A percentile compares a stretch with the other conserved stretches of the same genome.
Evolutionary conservation across 2,888 invertebrate genomes (phyloP).

Genomic region (Sclerodermus sp.): DNA sequence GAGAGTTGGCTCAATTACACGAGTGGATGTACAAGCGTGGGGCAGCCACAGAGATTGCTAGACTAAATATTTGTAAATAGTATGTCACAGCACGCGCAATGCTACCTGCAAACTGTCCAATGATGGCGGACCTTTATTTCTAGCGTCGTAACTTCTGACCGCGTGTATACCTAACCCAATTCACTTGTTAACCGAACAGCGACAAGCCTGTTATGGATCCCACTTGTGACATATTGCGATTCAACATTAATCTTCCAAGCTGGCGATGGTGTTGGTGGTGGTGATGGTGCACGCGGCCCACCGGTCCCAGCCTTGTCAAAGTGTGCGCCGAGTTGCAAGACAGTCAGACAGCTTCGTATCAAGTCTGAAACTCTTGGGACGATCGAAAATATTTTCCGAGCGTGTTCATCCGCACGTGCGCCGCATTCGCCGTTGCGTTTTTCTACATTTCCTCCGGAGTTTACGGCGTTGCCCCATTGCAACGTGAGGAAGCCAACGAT

Average conservation of each 20-base stretch:
- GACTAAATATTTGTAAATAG: too few relatives aligned
- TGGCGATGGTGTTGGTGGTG: neutral
- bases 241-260: constrained; percentile 6
- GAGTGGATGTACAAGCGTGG: too few relatives aligned
- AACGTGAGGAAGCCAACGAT: too few relatives aligned
- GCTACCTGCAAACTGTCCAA: too few relatives aligned
- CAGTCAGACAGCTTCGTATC: neutral
- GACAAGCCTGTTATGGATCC: neutral
- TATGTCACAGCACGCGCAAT: too few relatives aligned
- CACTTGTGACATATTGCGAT: constrained; percentile 4
- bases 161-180: neutral
- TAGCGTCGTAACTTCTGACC: too few relatives aligned
- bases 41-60: too few relatives aligned
- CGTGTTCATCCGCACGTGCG: constrained; percentile 37
- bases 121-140: too few relatives aligned
- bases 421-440: constrained; percentile 40
- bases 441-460: constrained; percentile 29
- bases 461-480: constrained; percentile 14
- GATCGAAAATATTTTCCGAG: constrained; percentile 24
- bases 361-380: neutral
- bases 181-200: neutral
- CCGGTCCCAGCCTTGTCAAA: neutral
- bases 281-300: too few relatives aligned
- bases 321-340: neutral
- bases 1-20: too few relatives aligned